Conservation (phyloP, 2,888 invertebrate genomes). For the Agrypnus murinus region DNA sequence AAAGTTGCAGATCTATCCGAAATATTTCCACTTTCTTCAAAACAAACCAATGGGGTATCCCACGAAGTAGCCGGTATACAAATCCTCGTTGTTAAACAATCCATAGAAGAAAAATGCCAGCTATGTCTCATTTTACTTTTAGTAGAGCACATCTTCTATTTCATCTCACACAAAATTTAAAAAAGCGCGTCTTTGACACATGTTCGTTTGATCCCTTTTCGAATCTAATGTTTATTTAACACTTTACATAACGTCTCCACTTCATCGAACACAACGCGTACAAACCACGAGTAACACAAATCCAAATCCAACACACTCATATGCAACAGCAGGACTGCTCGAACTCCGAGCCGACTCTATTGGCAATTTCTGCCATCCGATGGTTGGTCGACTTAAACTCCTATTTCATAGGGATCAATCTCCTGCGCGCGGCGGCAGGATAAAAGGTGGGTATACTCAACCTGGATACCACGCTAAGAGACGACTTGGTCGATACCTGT, state of each 20-base stretch:
- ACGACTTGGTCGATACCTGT: constrained; percentile 47
- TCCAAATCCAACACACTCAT: constrained; percentile 38
- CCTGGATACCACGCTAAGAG: constrained; percentile 44
- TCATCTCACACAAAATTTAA: constrained; percentile 1
- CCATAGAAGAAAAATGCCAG: constrained; percentile 63
- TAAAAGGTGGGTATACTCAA: constrained; percentile 48
- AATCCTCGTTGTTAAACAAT: constrained; percentile 60
- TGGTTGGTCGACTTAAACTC: constrained; percentile 50
- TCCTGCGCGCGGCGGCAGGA: constrained; percentile 50
- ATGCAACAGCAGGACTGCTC: constrained; percentile 35
- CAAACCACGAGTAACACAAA: constrained; percentile 38
- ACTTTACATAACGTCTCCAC: constrained; percentile 40
- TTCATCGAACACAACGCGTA: constrained; percentile 38
- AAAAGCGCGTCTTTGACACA: background rate
- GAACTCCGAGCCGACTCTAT: constrained; percentile 48
- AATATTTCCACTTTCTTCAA: constrained; percentile 30
- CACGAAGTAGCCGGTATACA: constrained; percentile 59
- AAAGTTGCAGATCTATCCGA: constrained; percentile 30
- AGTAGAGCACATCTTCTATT: constrained; percentile 57
- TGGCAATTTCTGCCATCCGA: constrained; percentile 44
- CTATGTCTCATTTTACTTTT: constrained; percentile 58
- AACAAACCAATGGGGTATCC: constrained; percentile 56
- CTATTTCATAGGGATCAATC: constrained; percentile 52
- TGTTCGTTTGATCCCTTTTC: constrained; percentile 13
- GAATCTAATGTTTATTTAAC: constrained; percentile 28